A percentile compares a stretch with the other conserved stretches of the same genome.
phyloP scores from a whole-genome alignment of 2,113 vertebrate genomes.

The Centropus unirufus region DNA sequence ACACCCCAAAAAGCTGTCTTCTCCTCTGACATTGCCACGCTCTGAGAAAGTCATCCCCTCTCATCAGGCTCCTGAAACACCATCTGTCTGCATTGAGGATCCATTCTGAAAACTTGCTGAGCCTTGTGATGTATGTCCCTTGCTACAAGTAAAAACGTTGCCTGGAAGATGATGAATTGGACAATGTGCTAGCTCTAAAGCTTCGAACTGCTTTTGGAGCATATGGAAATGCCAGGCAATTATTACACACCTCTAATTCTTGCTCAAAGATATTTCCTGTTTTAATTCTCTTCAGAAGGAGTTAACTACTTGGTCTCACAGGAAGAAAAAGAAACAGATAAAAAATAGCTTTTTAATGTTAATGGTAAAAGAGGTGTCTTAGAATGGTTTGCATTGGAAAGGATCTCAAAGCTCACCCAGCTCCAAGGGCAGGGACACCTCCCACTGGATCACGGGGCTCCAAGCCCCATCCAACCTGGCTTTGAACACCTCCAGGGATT shows the following conservation, averaged over 20 bases:
- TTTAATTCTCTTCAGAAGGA: background rate
- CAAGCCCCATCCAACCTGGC: too few relatives aligned
- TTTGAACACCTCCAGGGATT: too few relatives aligned
- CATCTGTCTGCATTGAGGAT: conserved; percentile 35
- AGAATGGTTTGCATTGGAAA: too few relatives aligned
- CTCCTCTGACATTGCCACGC: conserved; percentile 43
- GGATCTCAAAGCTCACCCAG: too few relatives aligned
- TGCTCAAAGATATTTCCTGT: background rate
- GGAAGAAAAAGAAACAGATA: background rate
- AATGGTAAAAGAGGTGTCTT: too few relatives aligned
- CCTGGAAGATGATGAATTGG: conserved; percentile 41
- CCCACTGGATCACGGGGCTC: too few relatives aligned
- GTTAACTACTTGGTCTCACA: background rate
- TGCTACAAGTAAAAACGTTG: conserved; percentile 43
- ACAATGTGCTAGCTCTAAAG: conserved; percentile 31
- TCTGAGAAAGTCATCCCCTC: conserved; percentile 32
- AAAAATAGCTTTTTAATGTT: too few relatives aligned
- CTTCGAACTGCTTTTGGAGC: background rate
- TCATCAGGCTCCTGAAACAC: conserved; percentile 33
- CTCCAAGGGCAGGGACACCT: too few relatives aligned
- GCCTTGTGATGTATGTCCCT: conserved; percentile 37
- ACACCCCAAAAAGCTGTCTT: background rate
- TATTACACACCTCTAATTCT: background rate
- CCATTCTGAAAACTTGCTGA: conserved; percentile 8
- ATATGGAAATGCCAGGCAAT: conserved; percentile 4